Percentiles rank a stretch among this genome's conserved stretches.
Conservation (phyloP, 2,113 vertebrate genomes). For the Pontoporia blainvillei region DNA sequence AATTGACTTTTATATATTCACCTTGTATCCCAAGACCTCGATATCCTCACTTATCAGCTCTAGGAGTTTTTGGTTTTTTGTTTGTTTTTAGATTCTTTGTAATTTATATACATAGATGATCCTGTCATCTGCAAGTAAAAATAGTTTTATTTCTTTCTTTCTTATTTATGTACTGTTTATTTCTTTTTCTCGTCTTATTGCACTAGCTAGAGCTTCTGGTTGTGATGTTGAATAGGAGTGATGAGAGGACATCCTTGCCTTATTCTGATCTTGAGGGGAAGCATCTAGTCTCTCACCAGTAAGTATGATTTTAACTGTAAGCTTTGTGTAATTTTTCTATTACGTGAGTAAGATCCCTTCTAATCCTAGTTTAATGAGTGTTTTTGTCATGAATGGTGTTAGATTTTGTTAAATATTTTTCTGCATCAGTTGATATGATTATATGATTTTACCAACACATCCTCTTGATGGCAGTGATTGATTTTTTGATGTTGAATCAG, state of each 20-base stretch:
- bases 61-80: too few species aligned
- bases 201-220: neutral
- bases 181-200: neutral
- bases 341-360: neutral
- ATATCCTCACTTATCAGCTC: too few species aligned
- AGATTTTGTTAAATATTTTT: neutral
- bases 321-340: neutral
- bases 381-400: neutral
- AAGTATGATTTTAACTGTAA: neutral
- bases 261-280: neutral
- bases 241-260: neutral
- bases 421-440: neutral
- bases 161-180: neutral
- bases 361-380: neutral
- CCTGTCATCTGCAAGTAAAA: neutral
- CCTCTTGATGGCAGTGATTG: neutral
- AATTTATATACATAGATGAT: neutral
- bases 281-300: neutral
- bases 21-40: too few species aligned
- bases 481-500: too few species aligned
- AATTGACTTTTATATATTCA: neutral
- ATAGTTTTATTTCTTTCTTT: neutral
- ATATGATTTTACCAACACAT: neutral
- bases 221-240: neutral
- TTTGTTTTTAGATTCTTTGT: neutral